Conservation (phyloP, 2,797 vertebrate species). For the Oreonectes daqikongensis region DNA sequence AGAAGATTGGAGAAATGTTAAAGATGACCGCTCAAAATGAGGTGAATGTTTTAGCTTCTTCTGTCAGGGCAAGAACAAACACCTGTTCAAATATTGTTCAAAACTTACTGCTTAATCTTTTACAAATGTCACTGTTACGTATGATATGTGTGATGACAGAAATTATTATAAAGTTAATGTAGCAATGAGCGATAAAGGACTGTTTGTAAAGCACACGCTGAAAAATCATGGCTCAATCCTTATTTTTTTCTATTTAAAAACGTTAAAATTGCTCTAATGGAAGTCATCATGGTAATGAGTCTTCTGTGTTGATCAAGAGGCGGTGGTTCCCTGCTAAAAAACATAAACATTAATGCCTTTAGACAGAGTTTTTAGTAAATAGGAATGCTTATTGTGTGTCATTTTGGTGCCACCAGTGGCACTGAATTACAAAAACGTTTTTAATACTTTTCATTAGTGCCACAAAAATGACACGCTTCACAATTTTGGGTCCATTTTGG, state of each 20-base stretch:
- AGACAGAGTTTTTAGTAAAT: background rate
- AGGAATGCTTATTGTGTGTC: background rate
- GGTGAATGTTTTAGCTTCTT: constrained; percentile 62
- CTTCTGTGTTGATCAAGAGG: background rate
- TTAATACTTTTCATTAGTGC: background rate
- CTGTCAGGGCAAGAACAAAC: background rate
- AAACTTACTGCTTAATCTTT: background rate
- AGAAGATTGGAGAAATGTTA: constrained; percentile 65
- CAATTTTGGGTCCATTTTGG: background rate
- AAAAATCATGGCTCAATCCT: background rate
- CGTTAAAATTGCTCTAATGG: background rate
- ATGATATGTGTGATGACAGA: background rate
- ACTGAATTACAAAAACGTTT: background rate
- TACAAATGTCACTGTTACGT: background rate
- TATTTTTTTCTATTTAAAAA: background rate
- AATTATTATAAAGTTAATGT: too few relatives aligned
- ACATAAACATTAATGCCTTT: background rate
- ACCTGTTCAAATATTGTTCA: background rate
- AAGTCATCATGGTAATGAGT: background rate
- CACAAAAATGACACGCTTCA: background rate
- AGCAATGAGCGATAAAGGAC: background rate
- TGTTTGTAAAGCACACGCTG: background rate
- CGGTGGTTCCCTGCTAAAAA: background rate
- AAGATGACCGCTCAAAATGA: constrained; percentile 48
- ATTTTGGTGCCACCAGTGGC: too few relatives aligned